phyloP scores from a whole-genome alignment of 2,797 vertebrate species.

The Melanotaenia boesemani region DNA sequence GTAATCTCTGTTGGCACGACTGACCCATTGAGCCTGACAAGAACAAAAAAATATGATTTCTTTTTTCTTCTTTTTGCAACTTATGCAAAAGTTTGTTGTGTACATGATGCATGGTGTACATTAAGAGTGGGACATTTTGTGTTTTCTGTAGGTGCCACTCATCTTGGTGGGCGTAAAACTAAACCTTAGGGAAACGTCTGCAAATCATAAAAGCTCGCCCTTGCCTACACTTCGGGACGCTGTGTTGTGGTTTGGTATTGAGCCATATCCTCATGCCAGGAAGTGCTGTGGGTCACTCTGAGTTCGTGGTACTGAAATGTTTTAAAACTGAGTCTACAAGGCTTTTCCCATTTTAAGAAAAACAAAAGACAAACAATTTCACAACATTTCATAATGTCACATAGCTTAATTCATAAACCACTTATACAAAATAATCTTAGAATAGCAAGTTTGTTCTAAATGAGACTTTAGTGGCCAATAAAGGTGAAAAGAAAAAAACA shows the following conservation, averaged over 20 bases:
- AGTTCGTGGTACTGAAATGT: slow-evolving; percentile 23
- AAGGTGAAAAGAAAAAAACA: slow-evolving; percentile 38
- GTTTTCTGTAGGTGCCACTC: slow-evolving; percentile 48
- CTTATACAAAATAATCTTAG: slow-evolving; percentile 32
- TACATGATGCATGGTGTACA: neutral
- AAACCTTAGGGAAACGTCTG: slow-evolving; percentile 42
- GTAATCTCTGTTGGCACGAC: slow-evolving; percentile 39
- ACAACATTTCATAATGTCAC: slow-evolving; percentile 41
- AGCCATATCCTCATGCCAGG: slow-evolving; percentile 47
- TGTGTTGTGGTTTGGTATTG: slow-evolving; percentile 54
- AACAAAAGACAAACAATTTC: slow-evolving; percentile 43
- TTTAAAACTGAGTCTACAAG: neutral
- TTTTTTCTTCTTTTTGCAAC: neutral
- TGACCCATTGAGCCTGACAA: slow-evolving; percentile 40
- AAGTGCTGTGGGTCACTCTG: slow-evolving; percentile 37
- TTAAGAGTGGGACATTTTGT: slow-evolving; percentile 42
- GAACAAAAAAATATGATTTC: slow-evolving; percentile 2
- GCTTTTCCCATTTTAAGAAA: slow-evolving; percentile 16
- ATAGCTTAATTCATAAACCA: slow-evolving; percentile 17
- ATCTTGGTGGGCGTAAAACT: slow-evolving; percentile 21
- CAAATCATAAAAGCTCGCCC: slow-evolving; percentile 57
- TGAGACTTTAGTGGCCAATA: slow-evolving; percentile 41
- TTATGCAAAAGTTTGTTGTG: slow-evolving; percentile 18
- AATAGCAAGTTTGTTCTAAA: slow-evolving; percentile 44
- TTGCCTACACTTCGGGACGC: slow-evolving; percentile 38